Percentiles rank a stretch among this genome's conserved stretches.
Evolutionary conservation across 2,888 invertebrate species (phyloP).

Genomic region (Liopterus haemorrhoidalis): DNA sequence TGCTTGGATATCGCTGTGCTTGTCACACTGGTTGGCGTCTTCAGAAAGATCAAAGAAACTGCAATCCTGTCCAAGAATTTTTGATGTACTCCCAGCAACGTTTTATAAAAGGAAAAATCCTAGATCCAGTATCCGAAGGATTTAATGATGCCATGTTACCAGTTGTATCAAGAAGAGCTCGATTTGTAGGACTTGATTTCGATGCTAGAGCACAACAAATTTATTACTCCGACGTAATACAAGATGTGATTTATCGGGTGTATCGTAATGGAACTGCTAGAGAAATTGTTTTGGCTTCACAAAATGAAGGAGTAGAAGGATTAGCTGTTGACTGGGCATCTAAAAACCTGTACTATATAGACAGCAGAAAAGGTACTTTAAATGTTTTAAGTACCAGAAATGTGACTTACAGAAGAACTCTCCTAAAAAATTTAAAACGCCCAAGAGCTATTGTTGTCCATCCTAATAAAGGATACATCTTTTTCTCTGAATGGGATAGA

Average conservation of each 20-base stretch:
- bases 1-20: constrained; percentile 80
- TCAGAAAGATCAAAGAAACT: constrained; percentile 67
- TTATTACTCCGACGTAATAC: constrained; percentile 95
- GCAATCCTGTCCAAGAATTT: constrained; percentile 78
- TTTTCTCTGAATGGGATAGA: constrained; percentile 94
- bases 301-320: constrained; percentile 96
- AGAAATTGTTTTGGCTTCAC: constrained; percentile 88
- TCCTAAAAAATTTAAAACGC: constrained; percentile 81
- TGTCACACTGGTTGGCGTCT: constrained; percentile 84
- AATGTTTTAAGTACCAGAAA: constrained; percentile 87
- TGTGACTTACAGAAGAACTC: constrained; percentile 73
- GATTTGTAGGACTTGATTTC: constrained; percentile 93
- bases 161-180: constrained; percentile 81
- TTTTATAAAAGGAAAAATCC: constrained; percentile 88
- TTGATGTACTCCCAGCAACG: constrained; percentile 93
- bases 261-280: constrained; percentile 72
- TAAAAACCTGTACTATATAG: constrained; percentile 92
- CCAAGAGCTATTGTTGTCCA: constrained; percentile 96
- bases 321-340: constrained; percentile 94
- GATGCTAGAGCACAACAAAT: constrained; percentile 86
- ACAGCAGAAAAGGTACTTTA: constrained; percentile 87
- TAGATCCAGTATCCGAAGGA: constrained; percentile 81
- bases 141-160: constrained; percentile 95
- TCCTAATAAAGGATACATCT: constrained; percentile 89
- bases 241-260: constrained; percentile 86